These are phyloP conservation scores for Synanceia verrucosa DNA, from an alignment of 2,797 vertebrate genomes.

Conservation along the genomic window DNA sequence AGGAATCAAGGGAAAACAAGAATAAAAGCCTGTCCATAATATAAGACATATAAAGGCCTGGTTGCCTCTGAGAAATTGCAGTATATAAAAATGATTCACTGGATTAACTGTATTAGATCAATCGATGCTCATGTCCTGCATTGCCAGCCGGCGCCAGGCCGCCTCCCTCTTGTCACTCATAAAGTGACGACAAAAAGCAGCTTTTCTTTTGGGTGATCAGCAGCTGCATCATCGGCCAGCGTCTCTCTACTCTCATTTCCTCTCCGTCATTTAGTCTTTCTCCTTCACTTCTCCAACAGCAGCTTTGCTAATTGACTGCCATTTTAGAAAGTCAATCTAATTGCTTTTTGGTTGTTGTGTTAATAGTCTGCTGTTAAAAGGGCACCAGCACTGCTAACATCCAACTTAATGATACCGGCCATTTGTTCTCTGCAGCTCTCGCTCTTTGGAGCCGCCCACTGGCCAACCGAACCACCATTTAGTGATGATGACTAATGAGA, in stretches of 20 bases:
- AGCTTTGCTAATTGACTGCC: conserved; percentile 74
- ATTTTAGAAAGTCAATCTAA: conserved; percentile 79
- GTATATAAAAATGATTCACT: too few species aligned
- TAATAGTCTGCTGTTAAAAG: conserved; percentile 73
- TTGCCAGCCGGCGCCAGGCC: too few species aligned
- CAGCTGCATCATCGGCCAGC: not conserved
- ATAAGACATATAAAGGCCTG: not conserved
- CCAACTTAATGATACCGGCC: conserved; percentile 51
- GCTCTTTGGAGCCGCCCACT: conserved; percentile 8
- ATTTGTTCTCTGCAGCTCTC: conserved; percentile 46
- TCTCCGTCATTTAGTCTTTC: not conserved
- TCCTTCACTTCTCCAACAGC: conserved; percentile 16
- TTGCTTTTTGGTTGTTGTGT: conserved; percentile 77
- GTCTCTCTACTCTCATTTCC: not conserved
- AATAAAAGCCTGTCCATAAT: not conserved
- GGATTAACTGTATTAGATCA: not conserved
- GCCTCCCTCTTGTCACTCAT: not conserved
- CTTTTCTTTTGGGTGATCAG: not conserved
- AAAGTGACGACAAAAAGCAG: not conserved
- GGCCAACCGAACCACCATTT: conserved; percentile 31
- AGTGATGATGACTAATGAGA: conserved; percentile 58
- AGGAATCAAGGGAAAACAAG: too few species aligned
- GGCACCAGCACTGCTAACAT: conserved; percentile 52
- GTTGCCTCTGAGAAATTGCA: too few species aligned
- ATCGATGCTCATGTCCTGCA: too few species aligned